Evolutionary conservation across 2,888 invertebrate species (phyloP).

Genomic region (Noctua janthina): DNA sequence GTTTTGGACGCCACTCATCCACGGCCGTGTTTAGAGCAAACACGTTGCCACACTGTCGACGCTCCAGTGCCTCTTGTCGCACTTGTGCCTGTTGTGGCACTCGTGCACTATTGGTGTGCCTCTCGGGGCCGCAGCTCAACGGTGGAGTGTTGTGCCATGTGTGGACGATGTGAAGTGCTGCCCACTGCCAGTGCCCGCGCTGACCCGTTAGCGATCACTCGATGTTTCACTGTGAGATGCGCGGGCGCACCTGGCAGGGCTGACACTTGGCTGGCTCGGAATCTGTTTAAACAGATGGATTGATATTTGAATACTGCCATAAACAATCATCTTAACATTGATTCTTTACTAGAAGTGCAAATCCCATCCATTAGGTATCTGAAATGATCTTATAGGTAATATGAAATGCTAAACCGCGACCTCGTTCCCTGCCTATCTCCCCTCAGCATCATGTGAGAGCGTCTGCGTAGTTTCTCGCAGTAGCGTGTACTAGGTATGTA

Average conservation of each 20-base stretch:
- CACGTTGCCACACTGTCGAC: slow-evolving; percentile 51
- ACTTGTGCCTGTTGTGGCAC: slow-evolving; percentile 22
- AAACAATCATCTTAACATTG: not conserved
- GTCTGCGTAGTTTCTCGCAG: slow-evolving; percentile 7
- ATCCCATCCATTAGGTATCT: not conserved
- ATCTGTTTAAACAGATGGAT: slow-evolving; percentile 10
- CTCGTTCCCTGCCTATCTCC: slow-evolving; percentile 36
- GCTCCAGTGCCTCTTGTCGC: slow-evolving; percentile 24
- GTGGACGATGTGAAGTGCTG: slow-evolving; percentile 55
- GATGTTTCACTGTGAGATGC: slow-evolving; percentile 27
- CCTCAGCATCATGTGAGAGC: slow-evolving; percentile 32
- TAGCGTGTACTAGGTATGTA: slow-evolving; percentile 28
- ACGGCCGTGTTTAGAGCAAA: slow-evolving; percentile 60
- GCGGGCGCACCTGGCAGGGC: slow-evolving; percentile 54
- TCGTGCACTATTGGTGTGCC: slow-evolving; percentile 10
- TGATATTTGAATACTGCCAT: not conserved
- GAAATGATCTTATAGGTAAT: not conserved
- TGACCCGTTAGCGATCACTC: slow-evolving; percentile 53
- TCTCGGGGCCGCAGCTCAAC: slow-evolving; percentile 18
- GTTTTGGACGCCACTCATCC: slow-evolving; percentile 55
- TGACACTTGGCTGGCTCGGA: slow-evolving; percentile 18
- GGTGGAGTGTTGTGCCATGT: slow-evolving; percentile 58
- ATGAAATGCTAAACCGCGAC: slow-evolving; percentile 6
- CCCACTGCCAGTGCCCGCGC: slow-evolving; percentile 55
- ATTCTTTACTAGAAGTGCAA: not conserved